A percentile compares a stretch with the other conserved stretches of the same genome.
phyloP scores from a whole-genome alignment of 2,113 vertebrate genomes.

The Atherinomorus stipes region DNA sequence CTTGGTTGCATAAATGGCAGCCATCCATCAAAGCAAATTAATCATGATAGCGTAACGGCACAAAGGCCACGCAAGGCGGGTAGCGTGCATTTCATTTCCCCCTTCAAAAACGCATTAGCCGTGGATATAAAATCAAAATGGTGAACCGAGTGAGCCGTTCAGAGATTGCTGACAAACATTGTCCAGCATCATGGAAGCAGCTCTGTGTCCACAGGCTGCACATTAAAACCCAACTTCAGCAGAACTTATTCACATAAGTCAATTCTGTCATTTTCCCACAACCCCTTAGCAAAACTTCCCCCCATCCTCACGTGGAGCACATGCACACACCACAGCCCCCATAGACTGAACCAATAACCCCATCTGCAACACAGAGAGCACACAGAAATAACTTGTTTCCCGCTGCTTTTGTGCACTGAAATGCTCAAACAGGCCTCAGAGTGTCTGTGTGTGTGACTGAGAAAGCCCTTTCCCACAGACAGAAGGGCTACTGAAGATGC shows the following conservation, averaged over 20 bases:
- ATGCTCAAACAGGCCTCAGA: slow-evolving; percentile 47
- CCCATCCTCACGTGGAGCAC: background rate
- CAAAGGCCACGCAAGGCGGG: slow-evolving; percentile 26
- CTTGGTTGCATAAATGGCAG: slow-evolving; percentile 44
- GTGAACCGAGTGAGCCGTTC: slow-evolving; percentile 11
- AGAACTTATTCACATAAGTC: slow-evolving; percentile 13
- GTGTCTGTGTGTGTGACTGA: slow-evolving; percentile 16
- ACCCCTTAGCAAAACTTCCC: background rate
- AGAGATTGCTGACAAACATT: slow-evolving; percentile 17
- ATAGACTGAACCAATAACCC: slow-evolving; percentile 37
- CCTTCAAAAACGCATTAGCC: slow-evolving; percentile 6
- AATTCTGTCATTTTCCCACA: slow-evolving; percentile 3
- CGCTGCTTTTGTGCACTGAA: slow-evolving; percentile 56
- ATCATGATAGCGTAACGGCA: slow-evolving; percentile 39
- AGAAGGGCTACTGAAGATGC: slow-evolving; percentile 44
- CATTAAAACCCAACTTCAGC: background rate
- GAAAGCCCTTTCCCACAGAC: slow-evolving; percentile 40
- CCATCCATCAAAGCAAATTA: slow-evolving; percentile 63
- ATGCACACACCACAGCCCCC: slow-evolving; percentile 29
- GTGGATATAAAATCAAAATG: slow-evolving; percentile 53
- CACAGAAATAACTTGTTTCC: slow-evolving; percentile 56
- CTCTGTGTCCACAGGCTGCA: background rate
- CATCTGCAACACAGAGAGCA: slow-evolving; percentile 14
- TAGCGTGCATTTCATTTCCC: slow-evolving; percentile 40
- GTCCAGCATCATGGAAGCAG: background rate